Evolutionary conservation across 2,888 invertebrate genomes (phyloP), one percentile per base, ranked within the genome.

Genomic region (Apodemia hepburni): DNA sequence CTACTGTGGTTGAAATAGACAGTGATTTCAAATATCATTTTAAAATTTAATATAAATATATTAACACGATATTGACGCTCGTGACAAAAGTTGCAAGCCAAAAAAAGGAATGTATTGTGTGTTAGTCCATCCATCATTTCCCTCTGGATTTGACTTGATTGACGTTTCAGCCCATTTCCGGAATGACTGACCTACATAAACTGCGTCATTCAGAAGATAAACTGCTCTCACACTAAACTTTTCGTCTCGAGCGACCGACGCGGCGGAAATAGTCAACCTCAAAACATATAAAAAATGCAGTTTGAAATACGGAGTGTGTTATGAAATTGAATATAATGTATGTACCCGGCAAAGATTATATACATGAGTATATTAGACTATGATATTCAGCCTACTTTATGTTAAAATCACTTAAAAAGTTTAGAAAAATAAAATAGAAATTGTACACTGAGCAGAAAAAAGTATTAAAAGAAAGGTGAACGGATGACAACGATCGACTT

Each of bases 201-300:
- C 54, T 54, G 15, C 54, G 54, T 27, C 54, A 54, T 54, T 54
- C 54, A 54, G 54, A 54, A 27, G 54, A 54, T 54, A 54, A 27
- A 54, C 54, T 15, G 27, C 54, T 54, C 27, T 27, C 27, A 27
- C 27, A 54, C 54, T 54, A 54, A 54, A 54, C 22, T 54, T 22
- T 54, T 27, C 54, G 27, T 54, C 27, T 54, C 54, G 27, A 22
- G 54, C 27, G 54, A 27, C 22, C 27, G 54, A 54, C 45, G 45
- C n/a, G 45, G n/a, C 15, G 7, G 27, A 54, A 54, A 54, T 54
- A 54, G 54, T 27, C 54, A 22, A 54, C 27, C 27, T 54, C 54
- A 27, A 54, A 12, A 54, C 15, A 22, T 54, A 54, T 27, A 54
- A 54, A 54, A 54, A 54, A 49, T 45, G 45, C 45, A 45, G n/a